Evolutionary conservation across 2,113 vertebrate species (phyloP).

Genomic region (Scatophagus argus): DNA sequence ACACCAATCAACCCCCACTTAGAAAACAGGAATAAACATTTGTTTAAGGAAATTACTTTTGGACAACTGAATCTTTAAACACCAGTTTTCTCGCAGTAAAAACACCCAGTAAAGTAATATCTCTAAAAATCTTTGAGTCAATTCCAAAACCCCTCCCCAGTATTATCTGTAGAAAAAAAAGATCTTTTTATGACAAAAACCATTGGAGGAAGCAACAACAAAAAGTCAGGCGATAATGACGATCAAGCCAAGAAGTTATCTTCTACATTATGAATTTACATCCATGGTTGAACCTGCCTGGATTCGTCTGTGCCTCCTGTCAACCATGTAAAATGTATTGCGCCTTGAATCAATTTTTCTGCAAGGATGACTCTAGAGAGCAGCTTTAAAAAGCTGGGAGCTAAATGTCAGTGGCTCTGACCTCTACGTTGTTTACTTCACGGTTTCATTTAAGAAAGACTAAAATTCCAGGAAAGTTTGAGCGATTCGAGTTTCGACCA

Average conservation of each 20-base stretch:
- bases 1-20: constrained; percentile 6
- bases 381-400: constrained; percentile 53
- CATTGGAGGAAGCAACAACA: background rate
- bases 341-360: constrained; percentile 67
- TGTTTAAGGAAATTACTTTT: background rate
- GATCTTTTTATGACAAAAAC: background rate
- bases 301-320: constrained; percentile 34
- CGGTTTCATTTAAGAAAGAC: constrained; percentile 35
- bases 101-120: background rate
- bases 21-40: background rate
- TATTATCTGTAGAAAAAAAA: background rate
- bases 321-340: constrained; percentile 61
- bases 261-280: constrained; percentile 36
- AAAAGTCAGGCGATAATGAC: background rate
- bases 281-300: constrained; percentile 48
- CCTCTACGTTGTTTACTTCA: constrained; percentile 38
- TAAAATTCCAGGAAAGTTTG: constrained; percentile 15
- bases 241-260: constrained; percentile 22
- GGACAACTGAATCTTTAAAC: constrained; percentile 3
- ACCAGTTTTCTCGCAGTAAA: background rate
- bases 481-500: background rate
- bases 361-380: constrained; percentile 48
- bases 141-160: background rate
- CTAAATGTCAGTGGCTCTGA: constrained; percentile 74
- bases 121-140: background rate